phyloP scores from a whole-genome alignment of 1,140 invertebrate genomes.

The Chironomus striatipennis region DNA sequence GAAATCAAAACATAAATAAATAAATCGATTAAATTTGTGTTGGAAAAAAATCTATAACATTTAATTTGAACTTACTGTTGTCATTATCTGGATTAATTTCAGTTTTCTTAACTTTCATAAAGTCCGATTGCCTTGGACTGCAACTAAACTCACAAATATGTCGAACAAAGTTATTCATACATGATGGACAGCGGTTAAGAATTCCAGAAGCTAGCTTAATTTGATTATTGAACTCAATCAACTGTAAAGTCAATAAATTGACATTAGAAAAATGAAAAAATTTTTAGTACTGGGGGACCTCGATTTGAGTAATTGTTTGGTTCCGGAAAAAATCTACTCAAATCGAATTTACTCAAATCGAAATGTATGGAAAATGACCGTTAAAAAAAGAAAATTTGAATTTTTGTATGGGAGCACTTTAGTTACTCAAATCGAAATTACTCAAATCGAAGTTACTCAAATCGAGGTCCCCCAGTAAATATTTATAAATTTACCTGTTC shows the following conservation, averaged over 20 bases:
- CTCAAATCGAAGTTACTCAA: no score
- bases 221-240: slow-evolving; percentile 51
- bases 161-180: slow-evolving; percentile 70
- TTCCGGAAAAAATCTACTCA: no score
- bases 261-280: background rate
- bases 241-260: slow-evolving; percentile 41
- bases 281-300: no score
- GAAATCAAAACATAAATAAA: slow-evolving; percentile 32
- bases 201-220: slow-evolving; percentile 56
- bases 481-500: slow-evolving; percentile 36
- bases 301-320: no score
- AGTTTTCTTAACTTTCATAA: slow-evolving; percentile 51
- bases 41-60: no score
- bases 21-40: background rate
- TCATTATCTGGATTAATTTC: slow-evolving; percentile 31
- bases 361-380: no score
- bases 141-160: slow-evolving; percentile 82
- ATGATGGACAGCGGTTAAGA: slow-evolving; percentile 74
- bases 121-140: slow-evolving; percentile 64
- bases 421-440: background rate
- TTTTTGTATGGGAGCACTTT: no score
- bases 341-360: no score
- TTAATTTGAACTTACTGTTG: slow-evolving; percentile 27
- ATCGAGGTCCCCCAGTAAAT: no score
- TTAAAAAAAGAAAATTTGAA: no score